Evolutionary conservation across 2,113 vertebrate genomes (phyloP).

Genomic region (Halcyon malimbica): DNA sequence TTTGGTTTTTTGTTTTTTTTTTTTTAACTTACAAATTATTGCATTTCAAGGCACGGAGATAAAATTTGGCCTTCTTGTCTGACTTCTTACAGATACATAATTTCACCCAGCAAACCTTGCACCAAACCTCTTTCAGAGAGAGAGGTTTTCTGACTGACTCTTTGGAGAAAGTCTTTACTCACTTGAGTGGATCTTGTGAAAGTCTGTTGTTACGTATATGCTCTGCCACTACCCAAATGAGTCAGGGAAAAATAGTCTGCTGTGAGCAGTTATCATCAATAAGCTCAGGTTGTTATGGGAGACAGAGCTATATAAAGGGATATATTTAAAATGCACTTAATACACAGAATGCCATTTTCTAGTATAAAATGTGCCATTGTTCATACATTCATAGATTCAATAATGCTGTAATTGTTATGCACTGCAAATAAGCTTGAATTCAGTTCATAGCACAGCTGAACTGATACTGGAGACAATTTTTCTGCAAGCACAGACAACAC

Average conservation of each 20-base stretch:
- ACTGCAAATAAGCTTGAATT: slow-evolving; percentile 14
- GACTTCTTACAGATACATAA: not conserved
- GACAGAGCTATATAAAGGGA: not conserved
- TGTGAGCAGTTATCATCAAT: not conserved
- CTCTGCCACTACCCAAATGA: not conserved
- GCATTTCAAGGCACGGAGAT: not conserved
- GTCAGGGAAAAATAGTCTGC: not conserved
- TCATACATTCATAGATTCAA: not conserved
- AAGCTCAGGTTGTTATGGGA: not conserved
- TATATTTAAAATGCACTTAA: not conserved
- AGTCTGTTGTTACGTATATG: not conserved
- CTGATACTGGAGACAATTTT: slow-evolving; percentile 5
- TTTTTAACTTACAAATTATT: not conserved
- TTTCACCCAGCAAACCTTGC: not conserved
- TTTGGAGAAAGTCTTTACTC: not conserved
- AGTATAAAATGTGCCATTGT: not conserved
- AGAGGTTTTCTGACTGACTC: not conserved
- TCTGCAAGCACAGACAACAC: not conserved
- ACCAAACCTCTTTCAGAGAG: not conserved
- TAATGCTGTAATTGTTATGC: slow-evolving; percentile 11
- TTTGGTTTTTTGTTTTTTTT: not conserved
- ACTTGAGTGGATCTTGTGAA: not conserved
- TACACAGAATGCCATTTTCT: not conserved
- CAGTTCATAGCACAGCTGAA: not conserved
- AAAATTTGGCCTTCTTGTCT: not conserved